Evolutionary conservation across 2,113 vertebrate species (phyloP).

Genomic region (Phalacrocorax aristotelis): DNA sequence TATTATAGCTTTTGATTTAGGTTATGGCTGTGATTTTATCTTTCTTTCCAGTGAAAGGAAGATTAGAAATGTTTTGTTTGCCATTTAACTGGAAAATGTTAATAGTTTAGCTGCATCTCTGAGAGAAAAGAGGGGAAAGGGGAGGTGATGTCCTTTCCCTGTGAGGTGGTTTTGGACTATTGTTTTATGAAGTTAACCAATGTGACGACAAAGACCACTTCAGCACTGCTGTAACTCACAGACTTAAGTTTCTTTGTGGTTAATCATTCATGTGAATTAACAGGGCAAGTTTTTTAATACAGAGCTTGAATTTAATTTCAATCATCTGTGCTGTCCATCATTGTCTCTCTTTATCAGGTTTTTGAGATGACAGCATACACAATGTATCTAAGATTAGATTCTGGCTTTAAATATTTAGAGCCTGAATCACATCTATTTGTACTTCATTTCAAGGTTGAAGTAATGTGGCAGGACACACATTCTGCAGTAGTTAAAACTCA

Average conservation of each 20-base stretch:
- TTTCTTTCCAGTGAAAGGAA: conserved; percentile 13
- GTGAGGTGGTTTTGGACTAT: not conserved
- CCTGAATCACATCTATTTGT: conserved; percentile 40
- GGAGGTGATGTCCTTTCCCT: not conserved
- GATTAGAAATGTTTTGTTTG: conserved; percentile 20
- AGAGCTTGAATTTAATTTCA: conserved; percentile 33
- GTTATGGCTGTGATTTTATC: conserved; percentile 8
- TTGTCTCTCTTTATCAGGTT: not conserved
- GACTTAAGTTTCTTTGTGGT: not conserved
- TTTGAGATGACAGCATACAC: conserved; percentile 37
- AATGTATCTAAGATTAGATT: conserved; percentile 55
- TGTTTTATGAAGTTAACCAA: not conserved
- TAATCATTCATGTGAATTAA: conserved; percentile 58
- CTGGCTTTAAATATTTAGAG: conserved; percentile 57
- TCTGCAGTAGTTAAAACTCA: not conserved
- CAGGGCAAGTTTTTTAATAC: not conserved
- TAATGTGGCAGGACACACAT: conserved; percentile 1
- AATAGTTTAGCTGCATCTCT: not conserved
- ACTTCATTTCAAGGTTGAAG: conserved; percentile 44
- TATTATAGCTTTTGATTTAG: not conserved
- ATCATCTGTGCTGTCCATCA: conserved; percentile 18
- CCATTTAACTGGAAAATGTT: conserved; percentile 30
- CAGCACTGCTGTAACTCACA: not conserved
- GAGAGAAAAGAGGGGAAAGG: not conserved
- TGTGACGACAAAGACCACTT: not conserved